These are phyloP conservation scores for roundworm (Caenorhabditis elegans) DNA, from an alignment of 1,140 invertebrate species.

Conservation along the genomic window DNA sequence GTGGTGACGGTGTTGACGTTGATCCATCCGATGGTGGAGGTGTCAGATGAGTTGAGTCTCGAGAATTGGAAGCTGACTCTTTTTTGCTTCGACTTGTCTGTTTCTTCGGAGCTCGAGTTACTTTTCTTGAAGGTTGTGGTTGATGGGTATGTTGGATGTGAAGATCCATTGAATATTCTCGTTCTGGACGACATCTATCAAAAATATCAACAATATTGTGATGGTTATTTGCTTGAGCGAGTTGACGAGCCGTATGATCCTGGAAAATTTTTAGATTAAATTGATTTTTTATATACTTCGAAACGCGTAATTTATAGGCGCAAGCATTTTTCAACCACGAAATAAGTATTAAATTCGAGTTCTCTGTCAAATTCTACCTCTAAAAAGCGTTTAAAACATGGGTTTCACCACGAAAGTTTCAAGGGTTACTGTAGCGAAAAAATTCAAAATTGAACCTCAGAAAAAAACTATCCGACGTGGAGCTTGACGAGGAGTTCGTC, in stretches of 20 bases:
- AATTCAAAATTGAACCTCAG: no score
- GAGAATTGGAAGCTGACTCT: background rate
- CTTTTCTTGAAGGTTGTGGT: background rate
- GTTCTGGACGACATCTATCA: background rate
- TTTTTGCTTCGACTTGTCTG: background rate
- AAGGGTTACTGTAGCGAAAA: no score
- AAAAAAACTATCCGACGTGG: no score
- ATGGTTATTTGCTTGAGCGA: background rate
- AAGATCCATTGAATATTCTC: background rate
- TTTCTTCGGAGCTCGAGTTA: background rate
- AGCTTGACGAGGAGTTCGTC: no score
- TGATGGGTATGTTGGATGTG: background rate
- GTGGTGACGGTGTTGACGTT: conserved; percentile 21
- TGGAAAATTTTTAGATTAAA: no score
- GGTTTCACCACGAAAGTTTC: no score
- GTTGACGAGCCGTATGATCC: background rate
- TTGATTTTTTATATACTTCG: no score
- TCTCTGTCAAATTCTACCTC: no score
- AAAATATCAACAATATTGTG: background rate
- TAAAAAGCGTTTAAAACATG: no score
- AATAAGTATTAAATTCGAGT: no score
- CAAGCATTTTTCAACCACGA: no score
- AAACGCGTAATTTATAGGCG: no score
- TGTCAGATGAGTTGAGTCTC: conserved; percentile 21
- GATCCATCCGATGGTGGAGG: conserved; percentile 40